Percentiles rank a stretch among this genome's conserved stretches.
These are phyloP conservation scores for Drosophila tristis DNA, from an alignment of 1,140 invertebrate species.

Conservation along the genomic window DNA sequence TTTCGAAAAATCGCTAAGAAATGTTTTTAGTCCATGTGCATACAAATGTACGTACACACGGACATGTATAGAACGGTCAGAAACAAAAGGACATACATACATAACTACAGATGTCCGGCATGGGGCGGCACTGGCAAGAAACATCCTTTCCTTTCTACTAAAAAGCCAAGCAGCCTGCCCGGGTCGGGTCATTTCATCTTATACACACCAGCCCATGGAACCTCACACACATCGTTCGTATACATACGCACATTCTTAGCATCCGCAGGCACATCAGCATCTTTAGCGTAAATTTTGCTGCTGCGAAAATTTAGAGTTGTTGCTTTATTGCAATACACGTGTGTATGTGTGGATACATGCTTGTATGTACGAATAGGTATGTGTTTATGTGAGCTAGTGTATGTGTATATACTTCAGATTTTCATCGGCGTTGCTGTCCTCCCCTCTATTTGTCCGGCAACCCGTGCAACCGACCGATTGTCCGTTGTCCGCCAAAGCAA, in stretches of 20 bases:
- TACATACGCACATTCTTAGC: conserved; percentile 44
- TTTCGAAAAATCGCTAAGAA: conserved; percentile 64
- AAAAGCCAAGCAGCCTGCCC: conserved; percentile 59
- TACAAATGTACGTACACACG: conserved; percentile 24
- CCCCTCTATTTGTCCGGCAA: conserved; percentile 23
- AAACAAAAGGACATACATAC: conserved; percentile 42
- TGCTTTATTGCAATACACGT: conserved; percentile 64
- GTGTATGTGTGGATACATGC: conserved; percentile 22
- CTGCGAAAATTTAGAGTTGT: conserved; percentile 79
- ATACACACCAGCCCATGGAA: conserved; percentile 20
- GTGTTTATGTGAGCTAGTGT: conserved; percentile 17
- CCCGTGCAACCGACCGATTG: conserved; percentile 28
- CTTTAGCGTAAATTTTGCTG: conserved; percentile 76
- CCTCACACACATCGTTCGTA: conserved; percentile 18
- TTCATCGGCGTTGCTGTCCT: conserved; percentile 57
- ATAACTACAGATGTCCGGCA: conserved; percentile 44
- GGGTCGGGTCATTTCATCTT: conserved; percentile 51
- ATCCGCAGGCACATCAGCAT: conserved; percentile 64
- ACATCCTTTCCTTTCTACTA: conserved; percentile 43
- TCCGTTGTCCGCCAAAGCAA: conserved; percentile 74
- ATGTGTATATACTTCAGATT: conserved; percentile 77
- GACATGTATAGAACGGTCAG: conserved; percentile 40
- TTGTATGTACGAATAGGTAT: conserved; percentile 3
- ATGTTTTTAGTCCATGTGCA: conserved; percentile 64
- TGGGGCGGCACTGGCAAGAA: conserved; percentile 45